Evolutionary conservation across 2,888 invertebrate genomes (phyloP).

Genomic region (Gryllus longicercus): DNA sequence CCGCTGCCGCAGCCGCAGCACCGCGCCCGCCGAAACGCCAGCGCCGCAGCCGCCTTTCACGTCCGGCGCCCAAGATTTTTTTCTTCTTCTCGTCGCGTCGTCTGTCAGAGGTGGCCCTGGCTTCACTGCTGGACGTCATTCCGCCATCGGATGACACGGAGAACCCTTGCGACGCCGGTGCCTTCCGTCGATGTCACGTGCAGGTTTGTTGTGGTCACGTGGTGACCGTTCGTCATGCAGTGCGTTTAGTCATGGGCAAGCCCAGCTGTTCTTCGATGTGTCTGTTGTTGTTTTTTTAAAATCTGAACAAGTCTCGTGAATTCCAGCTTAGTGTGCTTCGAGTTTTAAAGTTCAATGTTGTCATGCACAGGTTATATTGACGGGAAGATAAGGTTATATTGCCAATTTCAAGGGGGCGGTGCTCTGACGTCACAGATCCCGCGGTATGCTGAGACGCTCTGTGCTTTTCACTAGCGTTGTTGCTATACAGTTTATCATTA

Average conservation of each 20-base stretch:
- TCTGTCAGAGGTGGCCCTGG: too few species aligned
- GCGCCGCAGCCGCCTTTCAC: neutral
- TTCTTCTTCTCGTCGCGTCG: neutral
- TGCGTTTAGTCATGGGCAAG: too few species aligned
- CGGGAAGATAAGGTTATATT: neutral
- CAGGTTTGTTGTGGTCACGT: conserved; percentile 17
- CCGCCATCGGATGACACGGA: neutral
- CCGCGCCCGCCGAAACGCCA: neutral
- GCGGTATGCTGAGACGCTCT: neutral
- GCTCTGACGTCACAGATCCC: neutral
- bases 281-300: neutral
- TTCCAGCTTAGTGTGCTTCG: too few species aligned
- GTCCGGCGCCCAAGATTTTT: neutral
- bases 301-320: neutral
- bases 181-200: neutral
- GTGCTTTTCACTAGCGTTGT: too few species aligned
- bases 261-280: neutral
- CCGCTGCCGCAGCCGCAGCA: neutral
- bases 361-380: neutral
- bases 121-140: neutral
- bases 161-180: neutral
- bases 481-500: too few species aligned
- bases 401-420: neutral
- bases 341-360: neutral
- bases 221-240: neutral